Conservation (phyloP, 2,888 invertebrate genomes). For the Listrodromus nycthemerus region DNA sequence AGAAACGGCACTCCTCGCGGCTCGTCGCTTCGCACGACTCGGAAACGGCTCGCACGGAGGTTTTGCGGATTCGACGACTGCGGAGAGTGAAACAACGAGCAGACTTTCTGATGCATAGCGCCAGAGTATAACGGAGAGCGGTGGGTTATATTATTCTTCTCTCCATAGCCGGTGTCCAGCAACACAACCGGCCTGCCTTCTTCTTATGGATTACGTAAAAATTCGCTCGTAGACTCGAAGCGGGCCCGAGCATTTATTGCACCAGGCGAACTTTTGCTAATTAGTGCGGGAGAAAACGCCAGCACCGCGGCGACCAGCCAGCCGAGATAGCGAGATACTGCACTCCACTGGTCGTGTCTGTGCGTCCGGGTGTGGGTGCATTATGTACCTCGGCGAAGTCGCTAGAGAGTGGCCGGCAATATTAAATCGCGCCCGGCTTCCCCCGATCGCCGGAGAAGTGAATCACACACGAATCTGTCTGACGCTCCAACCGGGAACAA, state of each 20-base stretch:
- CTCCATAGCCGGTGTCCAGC: slow-evolving; percentile 44
- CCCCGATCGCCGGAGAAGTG: slow-evolving; percentile 2
- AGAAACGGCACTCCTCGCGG: slow-evolving; percentile 6
- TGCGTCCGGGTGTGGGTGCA: slow-evolving; percentile 33
- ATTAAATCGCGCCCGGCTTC: not conserved
- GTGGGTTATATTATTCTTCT: slow-evolving; percentile 42
- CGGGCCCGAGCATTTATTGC: slow-evolving; percentile 77
- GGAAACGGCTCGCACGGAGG: slow-evolving; percentile 1
- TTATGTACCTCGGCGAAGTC: slow-evolving; percentile 31
- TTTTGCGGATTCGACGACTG: not conserved
- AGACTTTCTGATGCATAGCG: slow-evolving; percentile 38
- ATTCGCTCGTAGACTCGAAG: slow-evolving; percentile 67
- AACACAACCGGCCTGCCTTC: slow-evolving; percentile 2
- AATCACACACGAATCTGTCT: not conserved
- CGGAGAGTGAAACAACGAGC: slow-evolving; percentile 11
- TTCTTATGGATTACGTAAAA: slow-evolving; percentile 80
- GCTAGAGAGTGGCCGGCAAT: slow-evolving; percentile 21
- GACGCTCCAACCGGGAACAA: not conserved
- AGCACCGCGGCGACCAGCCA: slow-evolving; percentile 79
- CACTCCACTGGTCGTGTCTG: slow-evolving; percentile 36
- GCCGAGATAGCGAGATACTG: slow-evolving; percentile 77
- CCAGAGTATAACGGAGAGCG: slow-evolving; percentile 13
- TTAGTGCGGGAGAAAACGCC: slow-evolving; percentile 81
- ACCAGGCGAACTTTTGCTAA: slow-evolving; percentile 83
- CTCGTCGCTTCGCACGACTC: slow-evolving; percentile 8